Evolutionary conservation across 64 coral and sea anemone species (phyloP).

Genomic region (Porites lutea): DNA sequence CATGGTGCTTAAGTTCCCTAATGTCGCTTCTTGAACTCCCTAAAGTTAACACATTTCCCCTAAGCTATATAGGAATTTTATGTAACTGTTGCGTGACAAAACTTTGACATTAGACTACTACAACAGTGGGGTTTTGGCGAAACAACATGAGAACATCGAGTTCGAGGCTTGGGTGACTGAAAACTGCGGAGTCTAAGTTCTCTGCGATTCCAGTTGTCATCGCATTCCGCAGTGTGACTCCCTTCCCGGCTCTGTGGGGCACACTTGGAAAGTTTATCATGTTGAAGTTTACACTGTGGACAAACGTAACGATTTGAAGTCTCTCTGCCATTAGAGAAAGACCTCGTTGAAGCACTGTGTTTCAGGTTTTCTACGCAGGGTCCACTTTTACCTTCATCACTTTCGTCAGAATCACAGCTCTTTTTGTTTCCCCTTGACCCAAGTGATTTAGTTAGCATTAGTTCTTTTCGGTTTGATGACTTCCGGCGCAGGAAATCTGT

Average conservation of each 20-base stretch:
- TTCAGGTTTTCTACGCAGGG: conserved; percentile 23
- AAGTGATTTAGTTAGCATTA: background rate
- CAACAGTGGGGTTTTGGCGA: conserved; percentile 36
- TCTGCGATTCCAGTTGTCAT: conserved; percentile 45
- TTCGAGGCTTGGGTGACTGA: conserved; percentile 50
- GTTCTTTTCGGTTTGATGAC: background rate
- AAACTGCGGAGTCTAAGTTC: conserved; percentile 54
- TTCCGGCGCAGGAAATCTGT: conserved; percentile 40
- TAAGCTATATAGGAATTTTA: background rate
- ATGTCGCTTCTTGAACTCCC: background rate
- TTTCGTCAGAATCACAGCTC: conserved; percentile 24
- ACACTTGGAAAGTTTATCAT: conserved; percentile 42
- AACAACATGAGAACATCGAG: conserved; percentile 35
- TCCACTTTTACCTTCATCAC: conserved; percentile 23
- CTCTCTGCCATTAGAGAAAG: conserved; percentile 28
- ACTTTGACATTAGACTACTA: conserved; percentile 42
- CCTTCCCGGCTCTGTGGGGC: background rate
- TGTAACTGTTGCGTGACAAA: conserved; percentile 47
- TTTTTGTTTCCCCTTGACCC: background rate
- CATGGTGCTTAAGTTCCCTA: too few relatives aligned
- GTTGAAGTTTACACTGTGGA: conserved; percentile 69
- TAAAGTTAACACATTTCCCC: background rate
- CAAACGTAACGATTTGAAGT: background rate
- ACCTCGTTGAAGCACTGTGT: conserved; percentile 5
- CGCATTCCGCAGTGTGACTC: background rate